phyloP scores from a whole-genome alignment of 2,113 vertebrate genomes.

The Mirounga angustirostris region DNA sequence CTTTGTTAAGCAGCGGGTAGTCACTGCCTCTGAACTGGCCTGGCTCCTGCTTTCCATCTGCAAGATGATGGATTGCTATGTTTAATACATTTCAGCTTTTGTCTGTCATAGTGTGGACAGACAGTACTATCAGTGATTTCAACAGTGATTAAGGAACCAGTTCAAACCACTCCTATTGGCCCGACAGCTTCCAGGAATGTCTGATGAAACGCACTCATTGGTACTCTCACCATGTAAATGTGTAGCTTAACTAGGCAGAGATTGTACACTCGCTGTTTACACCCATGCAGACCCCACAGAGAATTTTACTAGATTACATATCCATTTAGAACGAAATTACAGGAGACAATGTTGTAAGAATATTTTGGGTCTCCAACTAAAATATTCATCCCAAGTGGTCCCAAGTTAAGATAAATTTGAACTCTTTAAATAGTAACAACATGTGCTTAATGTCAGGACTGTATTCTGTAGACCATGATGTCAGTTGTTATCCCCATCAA shows the following conservation, averaged over 20 bases:
- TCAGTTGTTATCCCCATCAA: conserved; percentile 44
- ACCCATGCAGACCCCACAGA: conserved; percentile 2
- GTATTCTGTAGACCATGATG: conserved; percentile 12
- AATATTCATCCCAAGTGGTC: background rate
- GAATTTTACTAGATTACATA: background rate
- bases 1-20: conserved; percentile 91
- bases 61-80: conserved; percentile 92
- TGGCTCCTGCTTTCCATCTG: conserved; percentile 92
- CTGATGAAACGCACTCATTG: conserved; percentile 76
- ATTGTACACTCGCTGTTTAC: conserved; percentile 48
- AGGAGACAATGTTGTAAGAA: background rate
- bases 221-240: conserved; percentile 33
- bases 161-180: conserved; percentile 86
- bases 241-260: conserved; percentile 31
- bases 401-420: background rate
- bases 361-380: background rate
- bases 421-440: conserved; percentile 54
- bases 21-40: conserved; percentile 89
- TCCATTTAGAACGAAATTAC: background rate
- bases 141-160: conserved; percentile 87
- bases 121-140: conserved; percentile 90
- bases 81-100: conserved; percentile 94
- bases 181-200: conserved; percentile 84
- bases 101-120: conserved; percentile 92
- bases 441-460: background rate